These are phyloP conservation scores for Pavo muticus DNA, from an alignment of 2,113 vertebrate species.

Conservation along the genomic window DNA sequence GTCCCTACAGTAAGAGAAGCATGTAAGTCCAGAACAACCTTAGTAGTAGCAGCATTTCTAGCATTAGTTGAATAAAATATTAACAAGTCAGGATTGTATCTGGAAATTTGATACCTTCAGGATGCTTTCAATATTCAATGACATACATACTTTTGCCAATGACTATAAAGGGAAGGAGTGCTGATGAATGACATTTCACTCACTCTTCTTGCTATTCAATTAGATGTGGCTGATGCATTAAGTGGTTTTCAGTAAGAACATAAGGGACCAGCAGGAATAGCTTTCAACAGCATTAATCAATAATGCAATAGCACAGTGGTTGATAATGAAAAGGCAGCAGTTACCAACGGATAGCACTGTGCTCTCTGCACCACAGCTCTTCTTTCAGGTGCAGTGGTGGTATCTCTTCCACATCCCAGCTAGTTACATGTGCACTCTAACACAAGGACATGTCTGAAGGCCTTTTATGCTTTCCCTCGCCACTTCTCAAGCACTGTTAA, in stretches of 20 bases:
- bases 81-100: not conserved
- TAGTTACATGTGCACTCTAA: not conserved
- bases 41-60: not conserved
- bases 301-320: not conserved
- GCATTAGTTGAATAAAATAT: not conserved
- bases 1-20: not conserved
- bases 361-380: not conserved
- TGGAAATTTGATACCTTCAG: not conserved
- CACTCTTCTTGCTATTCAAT: not conserved
- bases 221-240: not conserved
- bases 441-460: not conserved
- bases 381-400: not conserved
- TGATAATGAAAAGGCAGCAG: conserved; percentile 34
- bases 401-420: not conserved
- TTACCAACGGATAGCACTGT: not conserved
- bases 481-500: not conserved
- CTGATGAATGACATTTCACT: conserved; percentile 5
- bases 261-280: not conserved
- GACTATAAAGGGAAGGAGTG: not conserved
- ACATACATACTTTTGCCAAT: not conserved
- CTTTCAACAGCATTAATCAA: conserved; percentile 45
- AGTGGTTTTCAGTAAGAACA: conserved; percentile 11
- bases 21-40: not conserved
- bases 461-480: not conserved
- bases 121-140: not conserved